Percentiles rank a stretch among this genome's conserved stretches.
Evolutionary conservation across 2,888 invertebrate species (phyloP).

Genomic region (Drosophila fungiperda): DNA sequence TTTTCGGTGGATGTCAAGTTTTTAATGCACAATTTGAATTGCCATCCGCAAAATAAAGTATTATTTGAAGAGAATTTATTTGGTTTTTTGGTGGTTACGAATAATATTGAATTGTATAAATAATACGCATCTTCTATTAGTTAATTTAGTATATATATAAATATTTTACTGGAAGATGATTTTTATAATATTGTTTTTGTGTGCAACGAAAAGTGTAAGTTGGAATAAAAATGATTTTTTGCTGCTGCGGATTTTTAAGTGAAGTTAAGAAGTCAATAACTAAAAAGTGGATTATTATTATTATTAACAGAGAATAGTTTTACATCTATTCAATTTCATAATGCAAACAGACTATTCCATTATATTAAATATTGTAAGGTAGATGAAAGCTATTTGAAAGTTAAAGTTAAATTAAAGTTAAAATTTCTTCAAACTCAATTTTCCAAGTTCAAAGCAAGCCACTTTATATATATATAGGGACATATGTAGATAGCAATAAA

Average conservation of each 20-base stretch:
- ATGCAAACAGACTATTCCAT: background rate
- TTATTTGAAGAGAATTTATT: too few species aligned
- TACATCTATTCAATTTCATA: background rate
- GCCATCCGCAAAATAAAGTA: background rate
- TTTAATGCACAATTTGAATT: background rate
- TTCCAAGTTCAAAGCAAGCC: background rate
- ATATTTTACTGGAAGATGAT: background rate
- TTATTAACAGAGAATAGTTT: background rate
- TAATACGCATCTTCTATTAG: background rate
- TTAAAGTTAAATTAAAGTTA: background rate
- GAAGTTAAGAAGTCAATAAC: background rate
- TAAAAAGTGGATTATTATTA: background rate
- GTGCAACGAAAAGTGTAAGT: background rate
- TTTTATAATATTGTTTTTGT: background rate
- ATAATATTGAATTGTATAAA: too few species aligned
- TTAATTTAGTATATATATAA: background rate
- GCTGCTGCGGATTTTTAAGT: background rate
- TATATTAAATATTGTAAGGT: background rate
- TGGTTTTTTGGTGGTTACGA: too few species aligned
- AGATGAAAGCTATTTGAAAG: background rate
- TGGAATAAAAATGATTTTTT: background rate
- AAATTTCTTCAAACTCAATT: background rate
- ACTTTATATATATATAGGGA: background rate
- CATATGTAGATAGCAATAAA: slow-evolving; percentile 23
- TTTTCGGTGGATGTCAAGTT: background rate